phyloP scores from a whole-genome alignment of 1,140 invertebrate species.

The Meteorus sp. region DNA sequence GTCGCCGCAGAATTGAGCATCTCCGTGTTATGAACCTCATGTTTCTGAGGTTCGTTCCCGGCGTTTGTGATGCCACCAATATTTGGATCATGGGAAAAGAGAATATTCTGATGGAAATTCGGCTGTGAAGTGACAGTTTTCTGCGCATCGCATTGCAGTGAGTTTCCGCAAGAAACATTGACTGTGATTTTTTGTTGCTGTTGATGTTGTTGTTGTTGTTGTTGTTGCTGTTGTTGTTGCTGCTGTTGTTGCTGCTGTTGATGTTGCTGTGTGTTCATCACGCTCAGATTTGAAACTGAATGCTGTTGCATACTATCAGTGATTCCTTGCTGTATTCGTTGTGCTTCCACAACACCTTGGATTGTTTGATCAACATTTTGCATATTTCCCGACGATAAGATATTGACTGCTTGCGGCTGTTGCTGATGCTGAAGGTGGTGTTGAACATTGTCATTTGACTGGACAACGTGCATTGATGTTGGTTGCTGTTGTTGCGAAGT shows the following conservation, averaged over 20 bases:
- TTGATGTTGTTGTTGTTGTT: conserved; percentile 36
- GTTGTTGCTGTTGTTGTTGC: conserved; percentile 32
- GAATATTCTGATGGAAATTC: conserved; percentile 39
- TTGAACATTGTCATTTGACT: conserved; percentile 44
- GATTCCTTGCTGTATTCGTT: conserved; percentile 39
- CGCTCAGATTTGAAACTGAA: conserved; percentile 32
- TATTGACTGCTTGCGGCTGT: conserved; percentile 45
- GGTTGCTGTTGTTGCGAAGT: no score
- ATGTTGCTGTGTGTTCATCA: conserved; percentile 38
- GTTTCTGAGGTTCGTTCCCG: conserved; percentile 36
- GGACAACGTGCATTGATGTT: conserved; percentile 39
- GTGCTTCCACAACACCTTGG: conserved; percentile 31
- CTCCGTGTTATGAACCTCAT: conserved; percentile 33
- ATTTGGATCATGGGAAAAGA: conserved; percentile 43
- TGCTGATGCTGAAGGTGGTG: no score
- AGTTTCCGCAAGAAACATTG: conserved; percentile 16
- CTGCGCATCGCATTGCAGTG: conserved; percentile 25
- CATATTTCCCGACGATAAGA: conserved; percentile 41
- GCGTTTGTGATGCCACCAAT: conserved; percentile 29
- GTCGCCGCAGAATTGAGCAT: conserved; percentile 47
- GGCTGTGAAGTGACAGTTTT: conserved; percentile 12
- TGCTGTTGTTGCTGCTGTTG: conserved; percentile 34
- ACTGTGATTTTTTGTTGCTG: conserved; percentile 13
- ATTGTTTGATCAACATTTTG: conserved; percentile 41
- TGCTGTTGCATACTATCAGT: conserved; percentile 13